Evolutionary conservation across 1,140 invertebrate species (phyloP).

Genomic region (Zaprionus tsacasi): DNA sequence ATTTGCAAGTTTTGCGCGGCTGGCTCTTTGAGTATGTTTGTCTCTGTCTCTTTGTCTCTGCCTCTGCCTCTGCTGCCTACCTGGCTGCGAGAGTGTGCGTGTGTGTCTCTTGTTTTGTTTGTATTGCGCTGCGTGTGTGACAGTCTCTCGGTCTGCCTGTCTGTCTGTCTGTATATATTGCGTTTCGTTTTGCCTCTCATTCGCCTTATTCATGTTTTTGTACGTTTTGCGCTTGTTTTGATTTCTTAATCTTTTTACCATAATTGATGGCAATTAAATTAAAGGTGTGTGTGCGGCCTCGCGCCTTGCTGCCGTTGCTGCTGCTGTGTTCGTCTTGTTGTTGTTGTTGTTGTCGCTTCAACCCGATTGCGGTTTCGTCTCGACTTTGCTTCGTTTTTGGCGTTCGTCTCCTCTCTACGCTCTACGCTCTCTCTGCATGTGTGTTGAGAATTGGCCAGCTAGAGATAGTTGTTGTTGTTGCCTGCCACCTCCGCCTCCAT

Average conservation of each 20-base stretch:
- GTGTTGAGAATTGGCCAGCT: too few relatives aligned
- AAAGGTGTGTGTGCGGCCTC: constrained; percentile 77
- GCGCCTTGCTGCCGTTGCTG: constrained; percentile 34
- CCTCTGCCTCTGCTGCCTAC: constrained; percentile 23
- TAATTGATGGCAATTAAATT: constrained; percentile 82
- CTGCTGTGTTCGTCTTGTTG: constrained; percentile 19
- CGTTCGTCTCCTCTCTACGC: constrained; percentile 26
- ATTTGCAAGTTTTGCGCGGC: constrained; percentile 76
- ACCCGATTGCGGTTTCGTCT: constrained; percentile 32
- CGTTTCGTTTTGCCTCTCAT: constrained; percentile 63
- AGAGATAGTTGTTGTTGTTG: constrained; percentile 6
- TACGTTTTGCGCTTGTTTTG: constrained; percentile 76
- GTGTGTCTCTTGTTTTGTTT: constrained; percentile 15
- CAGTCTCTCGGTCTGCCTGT: constrained; percentile 19
- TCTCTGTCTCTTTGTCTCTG: constrained; percentile 33
- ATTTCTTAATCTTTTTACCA: constrained; percentile 83
- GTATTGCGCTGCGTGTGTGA: constrained; percentile 15
- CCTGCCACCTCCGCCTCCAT: constrained; percentile 37
- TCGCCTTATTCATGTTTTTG: constrained; percentile 70
- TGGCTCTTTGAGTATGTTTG: constrained; percentile 33
- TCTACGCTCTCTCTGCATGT: too few relatives aligned
- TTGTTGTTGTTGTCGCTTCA: constrained; percentile 31
- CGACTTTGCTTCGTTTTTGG: constrained; percentile 44
- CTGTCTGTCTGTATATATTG: constrained; percentile 32
- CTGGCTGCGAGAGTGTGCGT: constrained; percentile 20